Evolutionary conservation across 2,113 vertebrate species (phyloP).

Genomic region (Myxocyprinus asiaticus): DNA sequence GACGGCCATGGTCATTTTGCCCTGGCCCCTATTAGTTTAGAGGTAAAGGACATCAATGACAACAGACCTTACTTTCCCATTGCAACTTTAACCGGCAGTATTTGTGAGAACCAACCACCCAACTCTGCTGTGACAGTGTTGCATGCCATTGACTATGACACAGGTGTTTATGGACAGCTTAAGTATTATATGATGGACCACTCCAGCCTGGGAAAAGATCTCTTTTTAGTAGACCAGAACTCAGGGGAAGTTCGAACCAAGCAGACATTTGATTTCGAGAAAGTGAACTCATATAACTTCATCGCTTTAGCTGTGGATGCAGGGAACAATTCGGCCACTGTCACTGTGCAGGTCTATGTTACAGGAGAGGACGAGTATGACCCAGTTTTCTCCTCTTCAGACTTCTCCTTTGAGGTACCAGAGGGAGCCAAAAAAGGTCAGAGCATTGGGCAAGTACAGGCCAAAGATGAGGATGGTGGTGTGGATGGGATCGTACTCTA

Average conservation of each 20-base stretch:
- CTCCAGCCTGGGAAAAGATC: conserved; percentile 65
- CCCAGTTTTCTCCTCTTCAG: conserved; percentile 84
- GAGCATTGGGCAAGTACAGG: conserved; percentile 87
- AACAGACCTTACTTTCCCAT: conserved; percentile 90
- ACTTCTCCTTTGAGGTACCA: conserved; percentile 88
- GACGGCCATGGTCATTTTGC: conserved; percentile 83
- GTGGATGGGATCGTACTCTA: conserved; percentile 92
- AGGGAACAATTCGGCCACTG: conserved; percentile 90
- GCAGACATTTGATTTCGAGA: conserved; percentile 90
- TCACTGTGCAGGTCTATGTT: conserved; percentile 89
- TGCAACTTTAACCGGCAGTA: conserved; percentile 82
- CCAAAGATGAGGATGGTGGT: conserved; percentile 90
- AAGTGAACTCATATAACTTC: conserved; percentile 84
- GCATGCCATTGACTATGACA: conserved; percentile 85
- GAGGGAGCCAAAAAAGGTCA: conserved; percentile 88
- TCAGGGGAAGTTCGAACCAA: conserved; percentile 86
- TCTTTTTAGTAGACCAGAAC: conserved; percentile 81
- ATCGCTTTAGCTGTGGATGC: conserved; percentile 84
- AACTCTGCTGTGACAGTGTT: conserved; percentile 88
- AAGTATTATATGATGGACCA: conserved; percentile 78
- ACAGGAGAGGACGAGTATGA: conserved; percentile 95
- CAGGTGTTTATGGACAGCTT: conserved; percentile 84
- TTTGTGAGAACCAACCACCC: conserved; percentile 88
- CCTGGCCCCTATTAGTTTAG: conserved; percentile 82
- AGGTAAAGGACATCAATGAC: conserved; percentile 94